A percentile compares a stretch with the other conserved stretches of the same genome.
Conservation (phyloP, 2,797 vertebrate genomes). For the Pantherophis alleghaniensis region DNA sequence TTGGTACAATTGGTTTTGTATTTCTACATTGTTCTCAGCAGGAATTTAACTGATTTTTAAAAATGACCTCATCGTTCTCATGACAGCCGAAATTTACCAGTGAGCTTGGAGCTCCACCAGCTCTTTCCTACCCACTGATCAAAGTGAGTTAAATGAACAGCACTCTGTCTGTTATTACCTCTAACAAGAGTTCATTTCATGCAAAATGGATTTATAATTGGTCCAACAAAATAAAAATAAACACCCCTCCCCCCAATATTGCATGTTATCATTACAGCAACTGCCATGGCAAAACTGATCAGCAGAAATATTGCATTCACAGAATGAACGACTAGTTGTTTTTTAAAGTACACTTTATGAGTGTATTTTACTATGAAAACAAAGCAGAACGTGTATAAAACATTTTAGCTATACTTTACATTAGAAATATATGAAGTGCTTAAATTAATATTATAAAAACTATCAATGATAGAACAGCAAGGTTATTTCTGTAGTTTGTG, state of each 20-base stretch:
- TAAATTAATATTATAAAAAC: constrained; percentile 56
- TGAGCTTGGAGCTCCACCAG: constrained; percentile 57
- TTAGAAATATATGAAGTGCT: constrained; percentile 48
- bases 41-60: constrained; percentile 56
- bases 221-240: constrained; percentile 58
- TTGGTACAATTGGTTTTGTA: constrained; percentile 38
- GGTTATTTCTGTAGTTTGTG: constrained; percentile 54
- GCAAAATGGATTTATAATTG: constrained; percentile 66
- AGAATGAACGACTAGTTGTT: constrained; percentile 41
- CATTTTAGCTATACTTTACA: constrained; percentile 59
- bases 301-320: constrained; percentile 42
- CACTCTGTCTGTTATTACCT: constrained; percentile 65
- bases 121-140: constrained; percentile 64
- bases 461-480: constrained; percentile 50
- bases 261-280: constrained; percentile 36
- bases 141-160: constrained; percentile 70
- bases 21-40: constrained; percentile 43
- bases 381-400: constrained; percentile 50
- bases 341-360: constrained; percentile 49
- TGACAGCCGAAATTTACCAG: constrained; percentile 63
- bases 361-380: constrained; percentile 27
- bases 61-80: constrained; percentile 61
- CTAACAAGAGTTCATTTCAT: constrained; percentile 66
- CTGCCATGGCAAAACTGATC: constrained; percentile 51
- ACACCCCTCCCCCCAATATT: constrained; percentile 41